Conservation (phyloP, 2,113 vertebrate genomes). For the Corythoichthys intestinalis region DNA sequence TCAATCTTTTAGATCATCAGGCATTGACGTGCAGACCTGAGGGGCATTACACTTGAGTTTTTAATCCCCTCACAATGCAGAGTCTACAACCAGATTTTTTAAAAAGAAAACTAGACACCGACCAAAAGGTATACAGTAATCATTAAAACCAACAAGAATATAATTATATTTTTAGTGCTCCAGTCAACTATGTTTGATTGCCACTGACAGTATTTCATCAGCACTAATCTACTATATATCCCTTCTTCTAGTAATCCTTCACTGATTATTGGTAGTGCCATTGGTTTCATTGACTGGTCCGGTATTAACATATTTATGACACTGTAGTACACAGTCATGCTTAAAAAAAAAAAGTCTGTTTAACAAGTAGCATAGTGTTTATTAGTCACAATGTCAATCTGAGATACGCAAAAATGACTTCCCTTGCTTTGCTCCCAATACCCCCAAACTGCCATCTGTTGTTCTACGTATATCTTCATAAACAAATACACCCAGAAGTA, state of each 20-base stretch:
- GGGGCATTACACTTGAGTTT: neutral
- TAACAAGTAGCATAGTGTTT: neutral
- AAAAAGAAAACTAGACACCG: neutral
- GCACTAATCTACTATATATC: neutral
- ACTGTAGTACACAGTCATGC: neutral
- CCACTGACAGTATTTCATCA: neutral
- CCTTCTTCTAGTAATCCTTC: neutral
- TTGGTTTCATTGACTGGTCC: neutral
- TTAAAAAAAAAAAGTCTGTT: neutral
- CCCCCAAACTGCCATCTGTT: neutral
- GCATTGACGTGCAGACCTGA: slow-evolving; percentile 1
- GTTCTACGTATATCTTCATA: neutral
- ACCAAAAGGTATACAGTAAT: neutral
- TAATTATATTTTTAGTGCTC: too few species aligned
- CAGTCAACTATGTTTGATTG: too few species aligned
- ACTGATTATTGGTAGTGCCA: neutral
- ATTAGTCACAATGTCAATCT: neutral
- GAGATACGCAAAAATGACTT: neutral
- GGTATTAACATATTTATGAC: neutral
- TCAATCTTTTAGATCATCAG: neutral
- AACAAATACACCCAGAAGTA: slow-evolving; percentile 1
- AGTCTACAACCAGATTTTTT: neutral
- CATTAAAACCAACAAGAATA: neutral
- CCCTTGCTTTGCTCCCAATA: neutral
- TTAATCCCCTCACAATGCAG: neutral